phyloP scores from a whole-genome alignment of 2,797 vertebrate species.

The Helostoma temminkii region DNA sequence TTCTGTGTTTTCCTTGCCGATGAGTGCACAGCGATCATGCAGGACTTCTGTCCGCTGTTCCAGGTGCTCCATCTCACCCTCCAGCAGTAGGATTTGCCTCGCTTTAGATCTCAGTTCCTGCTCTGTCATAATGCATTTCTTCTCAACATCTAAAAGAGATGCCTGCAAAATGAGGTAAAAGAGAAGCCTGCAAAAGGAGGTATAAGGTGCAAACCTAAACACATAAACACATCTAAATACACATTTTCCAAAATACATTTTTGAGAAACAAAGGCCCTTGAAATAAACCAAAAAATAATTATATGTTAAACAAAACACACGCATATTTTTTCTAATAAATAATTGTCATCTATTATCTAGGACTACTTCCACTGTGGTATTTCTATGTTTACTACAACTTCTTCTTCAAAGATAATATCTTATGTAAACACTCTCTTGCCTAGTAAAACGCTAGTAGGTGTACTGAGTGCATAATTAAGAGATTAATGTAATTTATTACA shows the following conservation, averaged over 20 bases:
- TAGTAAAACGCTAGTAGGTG: background rate
- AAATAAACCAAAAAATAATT: background rate
- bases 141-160: slow-evolving; percentile 53
- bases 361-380: background rate
- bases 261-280: background rate
- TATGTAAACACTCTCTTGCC: background rate
- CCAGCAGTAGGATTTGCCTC: slow-evolving; percentile 53
- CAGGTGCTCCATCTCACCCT: slow-evolving; percentile 58
- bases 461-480: background rate
- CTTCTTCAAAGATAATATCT: background rate
- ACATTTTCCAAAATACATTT: background rate
- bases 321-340: background rate
- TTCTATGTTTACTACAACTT: background rate
- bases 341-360: background rate
- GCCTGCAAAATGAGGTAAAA: slow-evolving; percentile 69
- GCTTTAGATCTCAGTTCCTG: slow-evolving; percentile 54
- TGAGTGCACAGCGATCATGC: slow-evolving; percentile 28
- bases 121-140: slow-evolving; percentile 23
- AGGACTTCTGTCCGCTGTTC: slow-evolving; percentile 35
- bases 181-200: slow-evolving; percentile 56
- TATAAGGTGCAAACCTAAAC: background rate
- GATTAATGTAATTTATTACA: background rate
- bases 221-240: too few relatives aligned
- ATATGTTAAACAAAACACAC: too few relatives aligned
- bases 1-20: slow-evolving; percentile 54